These are phyloP conservation scores for Netelia fuscicornis DNA, from an alignment of 2,888 invertebrate species.

Conservation along the genomic window DNA sequence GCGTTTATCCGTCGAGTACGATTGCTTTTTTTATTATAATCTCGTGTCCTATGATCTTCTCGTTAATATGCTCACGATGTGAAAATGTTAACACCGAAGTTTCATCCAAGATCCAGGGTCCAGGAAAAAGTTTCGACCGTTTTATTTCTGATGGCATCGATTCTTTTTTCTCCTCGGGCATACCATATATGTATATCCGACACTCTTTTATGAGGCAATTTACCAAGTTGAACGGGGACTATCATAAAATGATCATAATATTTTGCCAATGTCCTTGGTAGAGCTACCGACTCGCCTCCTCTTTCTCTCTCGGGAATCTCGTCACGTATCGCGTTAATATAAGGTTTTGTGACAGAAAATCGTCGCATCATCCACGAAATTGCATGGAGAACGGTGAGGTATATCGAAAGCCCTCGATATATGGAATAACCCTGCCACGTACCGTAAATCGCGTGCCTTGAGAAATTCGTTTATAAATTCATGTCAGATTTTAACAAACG, in stretches of 20 bases:
- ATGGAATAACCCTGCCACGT: slow-evolving; percentile 6
- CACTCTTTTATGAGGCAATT: slow-evolving; percentile 65
- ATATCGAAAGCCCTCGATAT: slow-evolving; percentile 36
- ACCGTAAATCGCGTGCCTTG: slow-evolving; percentile 21
- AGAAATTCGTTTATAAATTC: slow-evolving; percentile 37
- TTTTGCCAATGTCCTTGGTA: slow-evolving; percentile 49
- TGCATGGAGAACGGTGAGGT: slow-evolving; percentile 54
- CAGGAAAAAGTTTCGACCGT: slow-evolving; percentile 10
- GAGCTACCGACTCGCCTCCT: not conserved
- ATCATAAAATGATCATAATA: slow-evolving; percentile 64
- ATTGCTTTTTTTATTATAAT: too few relatives aligned
- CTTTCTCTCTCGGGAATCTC: slow-evolving; percentile 43
- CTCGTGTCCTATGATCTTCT: too few relatives aligned
- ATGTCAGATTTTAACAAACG: slow-evolving; percentile 2
- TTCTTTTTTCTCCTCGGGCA: slow-evolving; percentile 28
- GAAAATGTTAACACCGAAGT: too few relatives aligned
- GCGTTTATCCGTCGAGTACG: too few relatives aligned
- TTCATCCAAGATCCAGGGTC: not conserved
- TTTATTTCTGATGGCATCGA: slow-evolving; percentile 44
- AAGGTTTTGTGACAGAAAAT: slow-evolving; percentile 66
- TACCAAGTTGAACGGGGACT: slow-evolving; percentile 46
- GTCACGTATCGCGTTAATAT: slow-evolving; percentile 69
- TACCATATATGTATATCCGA: slow-evolving; percentile 46
- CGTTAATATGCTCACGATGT: too few relatives aligned
- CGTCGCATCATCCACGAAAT: slow-evolving; percentile 66